Evolutionary conservation across 2,113 vertebrate species (phyloP).

Genomic region (Hypocryptadius cinnamomeus): DNA sequence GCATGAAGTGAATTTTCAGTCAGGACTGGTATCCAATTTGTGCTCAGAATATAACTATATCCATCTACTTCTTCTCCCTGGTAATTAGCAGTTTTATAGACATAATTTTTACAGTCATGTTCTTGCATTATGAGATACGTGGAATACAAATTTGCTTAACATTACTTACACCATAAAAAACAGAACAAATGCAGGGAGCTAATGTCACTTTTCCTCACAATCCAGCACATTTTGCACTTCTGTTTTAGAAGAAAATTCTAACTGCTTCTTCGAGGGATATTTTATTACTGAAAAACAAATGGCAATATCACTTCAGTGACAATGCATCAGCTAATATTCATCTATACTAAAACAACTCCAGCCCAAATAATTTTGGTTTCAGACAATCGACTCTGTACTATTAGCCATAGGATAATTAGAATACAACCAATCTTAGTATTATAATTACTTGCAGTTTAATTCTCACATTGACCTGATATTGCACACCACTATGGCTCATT

Average conservation of each 20-base stretch:
- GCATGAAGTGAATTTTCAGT: background rate
- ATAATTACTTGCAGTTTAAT: slow-evolving; percentile 51
- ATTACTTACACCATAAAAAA: background rate
- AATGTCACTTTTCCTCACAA: background rate
- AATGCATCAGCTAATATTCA: background rate
- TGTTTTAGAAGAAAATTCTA: background rate
- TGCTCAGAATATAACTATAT: background rate
- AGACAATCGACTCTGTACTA: background rate
- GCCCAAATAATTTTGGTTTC: slow-evolving; percentile 10
- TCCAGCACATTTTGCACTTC: background rate
- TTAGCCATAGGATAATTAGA: slow-evolving; percentile 31
- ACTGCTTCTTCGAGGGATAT: background rate
- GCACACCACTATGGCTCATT: slow-evolving; percentile 44
- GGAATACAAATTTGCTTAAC: background rate
- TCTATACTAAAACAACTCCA: background rate
- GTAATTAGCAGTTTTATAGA: background rate
- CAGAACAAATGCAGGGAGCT: background rate
- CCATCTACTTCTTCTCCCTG: background rate
- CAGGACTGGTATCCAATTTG: background rate
- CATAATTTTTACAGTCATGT: background rate
- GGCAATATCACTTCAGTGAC: background rate
- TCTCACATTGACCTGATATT: slow-evolving; percentile 38
- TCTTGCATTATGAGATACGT: background rate
- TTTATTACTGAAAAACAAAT: background rate
- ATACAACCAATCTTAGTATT: slow-evolving; percentile 37